These are phyloP conservation scores for Aldrovandia affinis DNA, from an alignment of 2,797 vertebrate genomes.

Conservation along the genomic window DNA sequence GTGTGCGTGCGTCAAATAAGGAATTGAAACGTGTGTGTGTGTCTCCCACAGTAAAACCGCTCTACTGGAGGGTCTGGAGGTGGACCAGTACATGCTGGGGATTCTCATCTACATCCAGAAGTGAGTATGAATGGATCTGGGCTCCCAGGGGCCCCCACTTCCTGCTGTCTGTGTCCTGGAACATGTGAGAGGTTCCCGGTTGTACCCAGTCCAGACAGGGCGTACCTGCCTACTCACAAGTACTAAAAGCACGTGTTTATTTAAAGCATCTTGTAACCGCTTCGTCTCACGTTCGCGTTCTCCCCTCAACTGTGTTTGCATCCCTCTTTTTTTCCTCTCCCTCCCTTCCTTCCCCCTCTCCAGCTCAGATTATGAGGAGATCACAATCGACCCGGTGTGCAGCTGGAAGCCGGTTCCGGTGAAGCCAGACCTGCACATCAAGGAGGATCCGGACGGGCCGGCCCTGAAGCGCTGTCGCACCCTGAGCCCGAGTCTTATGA, in stretches of 20 bases:
- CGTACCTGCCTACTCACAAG: background rate
- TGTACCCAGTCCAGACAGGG: background rate
- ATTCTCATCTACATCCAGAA: constrained; percentile 95
- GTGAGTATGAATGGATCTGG: constrained; percentile 68
- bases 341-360: background rate
- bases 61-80: constrained; percentile 90
- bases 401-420: constrained; percentile 93
- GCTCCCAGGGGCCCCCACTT: background rate
- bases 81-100: constrained; percentile 97
- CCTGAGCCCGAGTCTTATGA: constrained; percentile 90
- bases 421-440: constrained; percentile 88
- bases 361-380: constrained; percentile 93
- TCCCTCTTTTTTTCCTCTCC: background rate
- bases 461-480: constrained; percentile 90
- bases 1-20: background rate
- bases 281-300: background rate
- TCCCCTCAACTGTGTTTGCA: background rate
- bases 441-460: constrained; percentile 90
- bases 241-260: background rate
- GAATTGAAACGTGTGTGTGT: background rate
- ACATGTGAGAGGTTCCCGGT: background rate
- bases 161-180: background rate
- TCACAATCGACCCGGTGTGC: constrained; percentile 94
- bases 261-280: background rate
- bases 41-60: constrained; percentile 85